Evolutionary conservation across 1,140 invertebrate genomes (phyloP).

Genomic region (Drosophila grimshawi): DNA sequence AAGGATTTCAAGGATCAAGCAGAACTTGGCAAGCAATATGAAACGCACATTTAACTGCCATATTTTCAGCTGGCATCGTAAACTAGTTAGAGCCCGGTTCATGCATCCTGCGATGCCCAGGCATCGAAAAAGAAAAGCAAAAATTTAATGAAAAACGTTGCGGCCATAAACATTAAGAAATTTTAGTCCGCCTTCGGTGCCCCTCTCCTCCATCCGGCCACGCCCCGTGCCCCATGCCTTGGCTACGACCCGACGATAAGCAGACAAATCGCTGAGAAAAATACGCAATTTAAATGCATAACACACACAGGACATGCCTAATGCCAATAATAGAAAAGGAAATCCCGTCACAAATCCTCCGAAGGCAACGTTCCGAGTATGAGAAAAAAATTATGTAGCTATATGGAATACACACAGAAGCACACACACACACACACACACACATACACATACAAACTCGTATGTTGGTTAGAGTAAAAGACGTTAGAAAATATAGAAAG

Average conservation of each 20-base stretch:
- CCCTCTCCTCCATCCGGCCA: not conserved
- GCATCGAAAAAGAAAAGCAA: conserved; percentile 13
- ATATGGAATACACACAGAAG: conserved; percentile 35
- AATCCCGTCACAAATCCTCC: conserved; percentile 84
- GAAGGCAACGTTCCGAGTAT: conserved; percentile 59
- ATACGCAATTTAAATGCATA: conserved; percentile 85
- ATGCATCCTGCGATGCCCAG: not conserved
- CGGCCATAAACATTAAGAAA: conserved; percentile 81
- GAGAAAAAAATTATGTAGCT: conserved; percentile 78
- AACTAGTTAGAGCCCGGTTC: conserved; percentile 73
- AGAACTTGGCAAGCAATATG: conserved; percentile 44
- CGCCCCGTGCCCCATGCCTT: conserved; percentile 28
- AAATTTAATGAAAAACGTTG: conserved; percentile 82
- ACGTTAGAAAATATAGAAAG: conserved; percentile 80
- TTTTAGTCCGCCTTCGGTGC: conserved; percentile 48
- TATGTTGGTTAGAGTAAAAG: conserved; percentile 40
- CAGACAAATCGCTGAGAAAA: conserved; percentile 84
- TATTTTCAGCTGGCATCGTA: conserved; percentile 72
- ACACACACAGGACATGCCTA: conserved; percentile 85
- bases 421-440: conserved; percentile 25
- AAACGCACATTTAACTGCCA: conserved; percentile 72
- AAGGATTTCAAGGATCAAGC: conserved; percentile 55
- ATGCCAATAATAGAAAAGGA: conserved; percentile 85
- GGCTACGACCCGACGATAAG: conserved; percentile 69
- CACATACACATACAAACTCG: conserved; percentile 21